A percentile compares a stretch with the other conserved stretches of the same genome.
Conservation (phyloP, 2,797 vertebrate genomes). For the Gallinago nigripennis region DNA sequence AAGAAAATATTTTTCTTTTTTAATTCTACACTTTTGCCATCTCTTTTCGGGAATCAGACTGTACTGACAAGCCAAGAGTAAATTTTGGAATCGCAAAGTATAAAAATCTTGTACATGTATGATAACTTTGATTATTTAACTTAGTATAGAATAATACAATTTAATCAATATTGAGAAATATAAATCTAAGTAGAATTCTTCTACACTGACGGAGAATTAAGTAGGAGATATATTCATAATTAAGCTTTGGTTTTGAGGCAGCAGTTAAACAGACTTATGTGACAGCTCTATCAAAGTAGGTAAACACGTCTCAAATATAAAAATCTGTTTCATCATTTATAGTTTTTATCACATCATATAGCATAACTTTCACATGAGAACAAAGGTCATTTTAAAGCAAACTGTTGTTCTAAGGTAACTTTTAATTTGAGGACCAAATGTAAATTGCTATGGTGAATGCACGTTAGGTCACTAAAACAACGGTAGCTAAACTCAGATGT, state of each 20-base stretch:
- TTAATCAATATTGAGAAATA: conserved; percentile 1
- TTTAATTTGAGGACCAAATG: conserved; percentile 81
- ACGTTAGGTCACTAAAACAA: conserved; percentile 87
- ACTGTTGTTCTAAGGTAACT: conserved; percentile 77
- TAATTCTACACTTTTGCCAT: background rate
- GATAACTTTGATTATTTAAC: conserved; percentile 29
- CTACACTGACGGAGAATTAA: background rate
- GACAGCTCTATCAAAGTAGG: background rate
- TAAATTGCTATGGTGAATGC: conserved; percentile 76
- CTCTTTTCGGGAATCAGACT: background rate
- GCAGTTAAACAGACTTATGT: background rate
- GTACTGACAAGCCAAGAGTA: background rate
- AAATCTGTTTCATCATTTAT: conserved; percentile 54
- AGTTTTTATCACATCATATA: conserved; percentile 52
- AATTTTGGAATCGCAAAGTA: background rate
- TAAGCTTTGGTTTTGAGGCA: background rate
- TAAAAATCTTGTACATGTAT: background rate
- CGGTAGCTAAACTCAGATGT: conserved; percentile 96
- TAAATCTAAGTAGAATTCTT: conserved; percentile 1
- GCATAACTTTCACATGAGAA: conserved; percentile 48
- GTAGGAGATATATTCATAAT: conserved; percentile 6
- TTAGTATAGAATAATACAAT: background rate
- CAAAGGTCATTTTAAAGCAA: conserved; percentile 71
- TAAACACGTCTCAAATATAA: conserved; percentile 1
- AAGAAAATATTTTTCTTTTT: background rate